Base-by-base conservation (phyloP, 2,888 invertebrate genomes). In the Halocaridina rubra region DNA sequence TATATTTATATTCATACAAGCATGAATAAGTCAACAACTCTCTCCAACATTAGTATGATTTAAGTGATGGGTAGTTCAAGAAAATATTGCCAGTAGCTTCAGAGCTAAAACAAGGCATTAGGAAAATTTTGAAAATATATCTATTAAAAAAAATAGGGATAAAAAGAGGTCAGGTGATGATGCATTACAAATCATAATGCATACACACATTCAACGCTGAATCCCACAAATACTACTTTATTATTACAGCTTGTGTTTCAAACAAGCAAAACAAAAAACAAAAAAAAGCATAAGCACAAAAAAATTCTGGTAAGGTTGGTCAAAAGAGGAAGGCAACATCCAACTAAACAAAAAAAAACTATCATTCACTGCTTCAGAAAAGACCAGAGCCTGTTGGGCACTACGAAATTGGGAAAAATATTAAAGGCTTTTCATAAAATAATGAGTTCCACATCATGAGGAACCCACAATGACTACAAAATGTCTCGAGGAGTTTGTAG, bases 361-460 rank as follows among this genome's bases (percentile, higher is more conserved):
- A 76, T 76, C 57, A 82, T 82, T 82, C 82, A 82, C 77, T 77
- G 82, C 82, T 82, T 82, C 82, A 82, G 82, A 82, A 77, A 82
- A 82, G 82, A 82, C 82, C 82, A 53, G 77, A 71, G 77, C 82
- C 82, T 82, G 82, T 77, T 82, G 82, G 77, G 77, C 82, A 78
- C 67, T 39, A 16, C 33, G 33, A 32, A n/a, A 10, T 64, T 81
- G 30, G 53, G 46, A 57, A 64, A 81, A 57, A 81, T 69, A 67
- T 67, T 81, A 76, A 77, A 61, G 76, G 77, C 71, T 77, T 53
- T 77, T 69, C 39, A 33, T 77, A 39, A 57, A n/a, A n/a, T n/a
- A n/a, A n/a, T n/a, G 22, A 71, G 67, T 77, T 76, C 81, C 81
- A 69, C 59, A 32, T 69, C 67, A 57, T 29, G 33, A 81, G 59